Base-by-base conservation (phyloP, 2,888 invertebrate species). In the Melipona bicolor region DNA sequence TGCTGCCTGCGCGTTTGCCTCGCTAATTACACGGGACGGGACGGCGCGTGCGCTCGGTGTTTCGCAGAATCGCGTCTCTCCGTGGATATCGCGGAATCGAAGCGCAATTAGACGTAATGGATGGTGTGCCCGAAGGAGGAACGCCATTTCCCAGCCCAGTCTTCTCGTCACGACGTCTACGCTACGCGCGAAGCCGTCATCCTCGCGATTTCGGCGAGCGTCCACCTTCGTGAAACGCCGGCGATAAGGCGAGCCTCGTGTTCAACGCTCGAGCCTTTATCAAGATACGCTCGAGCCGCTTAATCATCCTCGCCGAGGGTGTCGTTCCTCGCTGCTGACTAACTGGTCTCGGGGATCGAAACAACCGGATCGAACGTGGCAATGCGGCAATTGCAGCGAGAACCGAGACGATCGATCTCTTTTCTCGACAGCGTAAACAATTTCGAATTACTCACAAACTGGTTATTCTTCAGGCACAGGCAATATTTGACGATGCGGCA, bases 71-170 rank as follows among this genome's bases (percentile, higher is more conserved):
- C 61, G 61, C 19, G 27, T 61, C 4, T 9, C 4, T 4, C 27
- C 6, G 50, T 62, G 56, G 15, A 59, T 59, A 54, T 80, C 77
- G 77, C 64, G 54, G 72, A 78, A 78, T 81, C 71, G 81, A 67
- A 61, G 59, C 59, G 71, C 69, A 80, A 80, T 83, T 83, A 75
- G 56, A 54, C 64, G 49, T 76, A 71, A 76, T 75, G 74, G 74
- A 56, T 61, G 27, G 32, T n/a, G 27, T 21, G 56, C 13, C 50
- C 19, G 21, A 17, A 21, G 24, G 36, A 54, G 70, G 36, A 56
- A 65, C n/a, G 56, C 19, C 27, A 3, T 52, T 75, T 64, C 74
- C 32, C 56, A 19, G 54, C 19, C 21, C 0, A 2, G 11, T 32
- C 32, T 32, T 19, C 62, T 27, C 62, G 62, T 32, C 27, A 19